Evolutionary conservation across 2,797 vertebrate genomes (phyloP).

Genomic region (Sebastes hubbsi): DNA sequence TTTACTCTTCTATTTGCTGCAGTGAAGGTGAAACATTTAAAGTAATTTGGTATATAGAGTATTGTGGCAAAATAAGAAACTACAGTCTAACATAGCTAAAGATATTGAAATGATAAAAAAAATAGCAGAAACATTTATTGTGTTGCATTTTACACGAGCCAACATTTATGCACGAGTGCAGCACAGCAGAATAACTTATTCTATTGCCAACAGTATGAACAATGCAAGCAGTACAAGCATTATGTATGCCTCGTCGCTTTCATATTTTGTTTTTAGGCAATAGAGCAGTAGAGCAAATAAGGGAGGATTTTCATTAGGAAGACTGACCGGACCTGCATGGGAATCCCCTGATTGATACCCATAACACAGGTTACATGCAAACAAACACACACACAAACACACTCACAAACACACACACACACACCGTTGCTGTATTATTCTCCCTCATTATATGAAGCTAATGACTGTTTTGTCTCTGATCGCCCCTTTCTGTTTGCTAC

Average conservation of each 20-base stretch:
- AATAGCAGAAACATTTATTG: not conserved
- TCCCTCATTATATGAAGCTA: conserved; percentile 60
- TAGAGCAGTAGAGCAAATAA: not conserved
- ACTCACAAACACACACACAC: conserved; percentile 5
- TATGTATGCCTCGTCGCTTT: not conserved
- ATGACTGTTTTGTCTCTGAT: conserved; percentile 78
- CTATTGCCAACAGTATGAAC: not conserved
- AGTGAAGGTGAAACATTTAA: not conserved
- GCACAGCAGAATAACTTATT: not conserved
- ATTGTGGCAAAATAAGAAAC: not conserved
- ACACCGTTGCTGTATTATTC: conserved; percentile 32
- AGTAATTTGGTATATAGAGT: not conserved
- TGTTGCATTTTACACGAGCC: not conserved
- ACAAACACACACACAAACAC: conserved; percentile 17
- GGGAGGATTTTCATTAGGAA: conserved; percentile 28
- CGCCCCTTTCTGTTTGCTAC: conserved; percentile 50
- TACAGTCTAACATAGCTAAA: not conserved
- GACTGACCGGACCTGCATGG: conserved; percentile 54
- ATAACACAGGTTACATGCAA: conserved; percentile 17
- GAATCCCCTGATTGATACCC: conserved; percentile 60
- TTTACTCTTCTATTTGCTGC: not conserved
- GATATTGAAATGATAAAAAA: not conserved
- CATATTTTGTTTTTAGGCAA: not conserved
- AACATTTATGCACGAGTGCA: not conserved
- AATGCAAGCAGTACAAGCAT: not conserved